phyloP scores from a whole-genome alignment of 2,888 invertebrate genomes.

The Patella depressa region DNA sequence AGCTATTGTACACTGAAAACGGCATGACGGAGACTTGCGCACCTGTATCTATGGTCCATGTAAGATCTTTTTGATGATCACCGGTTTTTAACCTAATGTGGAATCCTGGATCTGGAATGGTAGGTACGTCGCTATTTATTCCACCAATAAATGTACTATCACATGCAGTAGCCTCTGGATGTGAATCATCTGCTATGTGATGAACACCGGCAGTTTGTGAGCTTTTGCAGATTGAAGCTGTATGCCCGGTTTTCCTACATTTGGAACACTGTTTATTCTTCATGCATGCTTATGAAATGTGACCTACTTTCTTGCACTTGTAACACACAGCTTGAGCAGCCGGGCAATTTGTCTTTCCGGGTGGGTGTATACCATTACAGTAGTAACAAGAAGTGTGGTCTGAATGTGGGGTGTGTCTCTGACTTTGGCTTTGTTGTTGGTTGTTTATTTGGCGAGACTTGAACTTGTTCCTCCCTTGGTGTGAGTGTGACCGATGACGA shows the following conservation, averaged over 20 bases:
- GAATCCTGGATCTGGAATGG: background rate
- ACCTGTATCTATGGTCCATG: background rate
- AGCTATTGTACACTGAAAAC: background rate
- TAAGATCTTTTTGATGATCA: background rate
- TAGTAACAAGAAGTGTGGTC: background rate
- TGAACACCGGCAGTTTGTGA: background rate
- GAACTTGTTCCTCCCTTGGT: background rate
- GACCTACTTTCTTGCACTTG: background rate
- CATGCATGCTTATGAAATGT: background rate
- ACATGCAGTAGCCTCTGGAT: background rate
- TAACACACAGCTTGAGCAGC: background rate
- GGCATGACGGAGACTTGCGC: background rate
- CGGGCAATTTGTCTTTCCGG: background rate
- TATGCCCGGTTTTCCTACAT: background rate
- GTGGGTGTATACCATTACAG: background rate
- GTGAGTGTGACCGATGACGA: background rate
- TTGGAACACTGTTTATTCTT: background rate
- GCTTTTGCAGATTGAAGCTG: background rate
- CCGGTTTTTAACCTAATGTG: background rate
- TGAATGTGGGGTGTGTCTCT: background rate
- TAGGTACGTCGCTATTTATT: background rate
- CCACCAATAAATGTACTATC: background rate
- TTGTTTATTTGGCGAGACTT: too few relatives aligned
- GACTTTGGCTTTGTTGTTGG: too few relatives aligned
- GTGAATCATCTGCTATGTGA: background rate